Percentiles rank a stretch among this genome's conserved stretches.
Conservation (phyloP, 2,113 vertebrate species). For the Pachypanchax playfairii region DNA sequence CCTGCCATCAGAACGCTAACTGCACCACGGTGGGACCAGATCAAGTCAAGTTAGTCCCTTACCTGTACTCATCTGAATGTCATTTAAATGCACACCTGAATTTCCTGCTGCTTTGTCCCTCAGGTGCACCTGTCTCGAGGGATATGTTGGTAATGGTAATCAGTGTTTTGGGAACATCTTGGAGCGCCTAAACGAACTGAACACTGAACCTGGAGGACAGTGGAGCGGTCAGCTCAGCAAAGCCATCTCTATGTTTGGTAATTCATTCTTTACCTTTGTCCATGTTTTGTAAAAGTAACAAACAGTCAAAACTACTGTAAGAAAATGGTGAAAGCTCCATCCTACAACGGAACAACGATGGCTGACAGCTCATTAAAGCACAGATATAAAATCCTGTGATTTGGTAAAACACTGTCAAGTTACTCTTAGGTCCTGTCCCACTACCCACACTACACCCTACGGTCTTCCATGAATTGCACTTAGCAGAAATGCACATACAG, state of each 20-base stretch:
- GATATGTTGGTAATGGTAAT: slow-evolving; percentile 84
- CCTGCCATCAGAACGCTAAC: slow-evolving; percentile 85
- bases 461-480: too few relatives aligned
- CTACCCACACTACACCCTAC: too few relatives aligned
- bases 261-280: neutral
- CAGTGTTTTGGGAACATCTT: slow-evolving; percentile 88
- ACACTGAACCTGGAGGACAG: slow-evolving; percentile 77
- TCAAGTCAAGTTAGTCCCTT: slow-evolving; percentile 78
- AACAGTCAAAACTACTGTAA: too few relatives aligned
- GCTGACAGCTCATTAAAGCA: too few relatives aligned
- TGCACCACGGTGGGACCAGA: slow-evolving; percentile 81
- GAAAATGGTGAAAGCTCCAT: too few relatives aligned
- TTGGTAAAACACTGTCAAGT: too few relatives aligned
- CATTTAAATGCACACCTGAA: neutral
- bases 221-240: slow-evolving; percentile 87
- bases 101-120: slow-evolving; percentile 6
- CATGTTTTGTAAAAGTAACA: neutral
- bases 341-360: too few relatives aligned
- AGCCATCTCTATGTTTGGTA: slow-evolving; percentile 86
- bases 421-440: too few relatives aligned
- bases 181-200: slow-evolving; percentile 84
- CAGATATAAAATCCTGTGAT: too few relatives aligned
- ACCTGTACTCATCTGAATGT: neutral
- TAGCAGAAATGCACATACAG: too few relatives aligned
- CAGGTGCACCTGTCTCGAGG: slow-evolving; percentile 85